phyloP scores from a whole-genome alignment of 2,113 vertebrate genomes.

The Origma solitaria region DNA sequence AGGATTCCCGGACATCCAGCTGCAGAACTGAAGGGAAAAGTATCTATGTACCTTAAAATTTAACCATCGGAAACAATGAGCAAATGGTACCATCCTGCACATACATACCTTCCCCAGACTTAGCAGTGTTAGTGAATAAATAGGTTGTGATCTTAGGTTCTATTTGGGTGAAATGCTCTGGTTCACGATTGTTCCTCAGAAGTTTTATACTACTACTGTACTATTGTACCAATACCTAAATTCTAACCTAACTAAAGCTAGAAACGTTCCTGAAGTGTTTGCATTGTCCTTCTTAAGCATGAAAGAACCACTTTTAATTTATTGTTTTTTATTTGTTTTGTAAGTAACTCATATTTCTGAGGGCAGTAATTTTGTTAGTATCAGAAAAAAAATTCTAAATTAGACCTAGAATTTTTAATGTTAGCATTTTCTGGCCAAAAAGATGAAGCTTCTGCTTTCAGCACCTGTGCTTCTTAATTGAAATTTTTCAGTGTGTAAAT shows the following conservation, averaged over 20 bases:
- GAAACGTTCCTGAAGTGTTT: neutral
- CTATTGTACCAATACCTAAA: neutral
- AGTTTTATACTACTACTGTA: neutral
- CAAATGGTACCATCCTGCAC: neutral
- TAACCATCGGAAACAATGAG: neutral
- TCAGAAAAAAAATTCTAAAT: neutral
- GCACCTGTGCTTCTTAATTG: neutral
- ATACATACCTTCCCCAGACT: accelerated
- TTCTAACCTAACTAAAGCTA: neutral
- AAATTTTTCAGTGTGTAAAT: neutral
- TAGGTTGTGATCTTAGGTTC: neutral
- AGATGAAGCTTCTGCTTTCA: neutral
- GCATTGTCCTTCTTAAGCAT: neutral
- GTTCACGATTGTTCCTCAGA: neutral
- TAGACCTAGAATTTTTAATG: neutral
- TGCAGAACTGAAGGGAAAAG: neutral
- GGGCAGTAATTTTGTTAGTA: neutral
- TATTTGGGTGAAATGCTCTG: neutral
- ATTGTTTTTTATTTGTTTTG: neutral
- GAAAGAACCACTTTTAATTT: neutral
- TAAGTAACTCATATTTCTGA: neutral
- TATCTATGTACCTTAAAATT: neutral
- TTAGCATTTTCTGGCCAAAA: neutral
- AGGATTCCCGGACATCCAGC: neutral
- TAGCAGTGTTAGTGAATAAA: neutral